A percentile compares a stretch with the other conserved stretches of the same genome.
These are phyloP conservation scores for Tachyglossus aculeatus DNA, from an alignment of 2,797 vertebrate species.

Conservation along the genomic window DNA sequence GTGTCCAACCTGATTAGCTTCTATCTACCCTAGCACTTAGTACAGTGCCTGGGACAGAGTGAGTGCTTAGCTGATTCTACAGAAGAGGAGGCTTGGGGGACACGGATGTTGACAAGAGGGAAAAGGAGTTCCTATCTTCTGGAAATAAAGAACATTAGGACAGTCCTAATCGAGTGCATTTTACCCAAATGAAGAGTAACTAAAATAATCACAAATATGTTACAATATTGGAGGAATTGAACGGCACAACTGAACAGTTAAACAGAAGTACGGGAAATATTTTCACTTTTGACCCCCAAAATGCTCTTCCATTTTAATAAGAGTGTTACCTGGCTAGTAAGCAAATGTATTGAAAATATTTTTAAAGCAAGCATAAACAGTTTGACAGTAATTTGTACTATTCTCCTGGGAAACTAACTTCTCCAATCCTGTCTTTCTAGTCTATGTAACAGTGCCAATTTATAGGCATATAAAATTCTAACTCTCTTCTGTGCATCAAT, in stretches of 20 bases:
- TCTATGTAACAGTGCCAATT: slow-evolving; percentile 46
- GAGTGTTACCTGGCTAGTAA: slow-evolving; percentile 38
- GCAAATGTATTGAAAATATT: slow-evolving; percentile 55
- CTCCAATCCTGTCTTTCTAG: slow-evolving; percentile 62
- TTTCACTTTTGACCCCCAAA: slow-evolving; percentile 42
- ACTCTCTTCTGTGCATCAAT: slow-evolving; percentile 64
- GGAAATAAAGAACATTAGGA: not conserved
- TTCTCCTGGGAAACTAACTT: slow-evolving; percentile 64
- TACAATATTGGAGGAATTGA: not conserved
- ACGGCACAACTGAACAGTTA: not conserved
- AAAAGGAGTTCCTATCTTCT: not conserved
- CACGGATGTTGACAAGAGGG: not conserved
- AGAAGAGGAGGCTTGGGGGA: no score
- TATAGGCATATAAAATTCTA: slow-evolving; percentile 66
- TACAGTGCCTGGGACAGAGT: no score
- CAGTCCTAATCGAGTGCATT: not conserved
- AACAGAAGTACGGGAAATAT: slow-evolving; percentile 13
- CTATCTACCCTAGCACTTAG: no score
- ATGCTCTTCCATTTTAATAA: slow-evolving; percentile 44
- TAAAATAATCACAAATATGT: slow-evolving; percentile 21
- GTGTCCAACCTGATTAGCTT: no score
- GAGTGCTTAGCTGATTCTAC: no score
- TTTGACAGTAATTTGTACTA: slow-evolving; percentile 61
- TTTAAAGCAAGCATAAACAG: slow-evolving; percentile 59
- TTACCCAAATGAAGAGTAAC: slow-evolving; percentile 16